Evolutionary conservation across 2,797 vertebrate genomes (phyloP).

Genomic region (Coluber constrictor): DNA sequence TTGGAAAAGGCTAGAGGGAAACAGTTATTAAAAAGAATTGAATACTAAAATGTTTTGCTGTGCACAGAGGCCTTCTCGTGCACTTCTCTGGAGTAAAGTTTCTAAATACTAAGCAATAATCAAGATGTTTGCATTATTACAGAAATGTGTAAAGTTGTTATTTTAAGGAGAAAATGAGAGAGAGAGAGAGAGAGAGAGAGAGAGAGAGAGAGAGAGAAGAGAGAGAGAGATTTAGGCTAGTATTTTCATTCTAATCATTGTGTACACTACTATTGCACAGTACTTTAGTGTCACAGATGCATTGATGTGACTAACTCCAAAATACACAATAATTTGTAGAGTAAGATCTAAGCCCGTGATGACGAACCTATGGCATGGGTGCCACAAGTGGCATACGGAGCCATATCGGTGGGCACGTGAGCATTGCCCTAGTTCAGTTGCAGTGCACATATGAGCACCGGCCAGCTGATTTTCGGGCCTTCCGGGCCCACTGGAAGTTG

Average conservation of each 20-base stretch:
- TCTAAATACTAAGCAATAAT: not conserved
- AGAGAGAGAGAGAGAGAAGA: accelerated
- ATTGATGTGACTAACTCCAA: not conserved
- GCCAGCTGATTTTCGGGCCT: no score
- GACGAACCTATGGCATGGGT: no score
- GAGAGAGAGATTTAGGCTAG: not conserved
- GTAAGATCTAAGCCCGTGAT: not conserved
- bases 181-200: no score
- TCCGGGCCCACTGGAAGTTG: no score
- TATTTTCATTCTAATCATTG: not conserved
- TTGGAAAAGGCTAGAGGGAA: not conserved
- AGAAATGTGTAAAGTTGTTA: not conserved
- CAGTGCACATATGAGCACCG: no score
- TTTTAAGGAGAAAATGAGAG: not conserved
- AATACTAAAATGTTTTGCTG: not conserved
- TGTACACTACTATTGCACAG: not conserved
- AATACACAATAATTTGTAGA: not conserved
- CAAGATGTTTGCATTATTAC: not conserved
- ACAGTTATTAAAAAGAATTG: not conserved
- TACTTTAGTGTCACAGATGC: not conserved
- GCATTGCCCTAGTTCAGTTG: no score
- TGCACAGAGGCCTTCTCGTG: not conserved
- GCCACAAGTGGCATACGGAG: no score
- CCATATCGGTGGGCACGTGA: no score
- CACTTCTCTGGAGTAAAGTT: not conserved